phyloP scores from a whole-genome alignment of 1,140 invertebrate genomes.

The Monomorium pharaonis region DNA sequence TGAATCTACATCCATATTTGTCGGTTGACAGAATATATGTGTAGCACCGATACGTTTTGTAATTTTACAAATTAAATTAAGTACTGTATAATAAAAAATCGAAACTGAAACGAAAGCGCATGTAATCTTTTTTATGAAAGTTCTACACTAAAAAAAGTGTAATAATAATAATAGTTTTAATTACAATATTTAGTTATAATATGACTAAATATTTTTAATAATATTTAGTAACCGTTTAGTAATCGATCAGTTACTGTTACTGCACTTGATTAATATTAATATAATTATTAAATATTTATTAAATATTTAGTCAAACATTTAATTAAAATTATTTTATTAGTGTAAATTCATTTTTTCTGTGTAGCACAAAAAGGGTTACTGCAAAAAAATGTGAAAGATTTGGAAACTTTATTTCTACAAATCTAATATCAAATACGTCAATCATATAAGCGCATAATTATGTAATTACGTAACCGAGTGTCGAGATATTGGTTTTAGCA shows the following conservation, averaged over 20 bases:
- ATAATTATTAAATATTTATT: too few species aligned
- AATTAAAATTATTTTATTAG: too few species aligned
- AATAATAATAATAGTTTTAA: too few species aligned
- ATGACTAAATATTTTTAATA: too few species aligned
- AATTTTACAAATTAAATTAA: not conserved
- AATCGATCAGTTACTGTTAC: too few species aligned
- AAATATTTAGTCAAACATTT: too few species aligned
- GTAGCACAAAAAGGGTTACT: not conserved
- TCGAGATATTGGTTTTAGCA: not conserved
- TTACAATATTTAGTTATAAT: too few species aligned
- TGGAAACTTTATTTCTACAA: not conserved
- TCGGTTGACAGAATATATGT: not conserved
- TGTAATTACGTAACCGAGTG: not conserved
- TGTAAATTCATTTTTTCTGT: too few species aligned
- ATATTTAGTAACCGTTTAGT: too few species aligned
- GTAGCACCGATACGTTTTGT: not conserved
- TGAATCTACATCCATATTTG: slow-evolving; percentile 43
- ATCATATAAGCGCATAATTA: not conserved
- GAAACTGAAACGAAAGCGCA: not conserved
- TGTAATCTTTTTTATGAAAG: not conserved
- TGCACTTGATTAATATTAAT: too few species aligned
- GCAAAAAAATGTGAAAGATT: not conserved
- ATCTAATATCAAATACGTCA: not conserved
- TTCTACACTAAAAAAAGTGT: not conserved
- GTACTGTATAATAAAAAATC: not conserved